Conservation (phyloP, 2,113 vertebrate species). For the Nothocercus julius region DNA sequence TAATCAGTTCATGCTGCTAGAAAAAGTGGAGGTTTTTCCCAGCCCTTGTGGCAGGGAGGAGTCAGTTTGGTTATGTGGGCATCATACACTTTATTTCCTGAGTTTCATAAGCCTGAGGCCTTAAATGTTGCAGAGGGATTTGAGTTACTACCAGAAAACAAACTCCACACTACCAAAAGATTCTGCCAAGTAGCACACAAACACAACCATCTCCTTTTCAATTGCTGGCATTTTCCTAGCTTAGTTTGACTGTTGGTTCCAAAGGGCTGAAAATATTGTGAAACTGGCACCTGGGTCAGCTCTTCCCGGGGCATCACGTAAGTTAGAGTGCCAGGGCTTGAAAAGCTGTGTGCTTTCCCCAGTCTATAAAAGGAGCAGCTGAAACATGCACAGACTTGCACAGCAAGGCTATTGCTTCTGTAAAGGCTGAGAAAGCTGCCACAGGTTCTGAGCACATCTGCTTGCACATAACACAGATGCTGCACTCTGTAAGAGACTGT, state of each 20-base stretch:
- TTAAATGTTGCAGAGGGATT: background rate
- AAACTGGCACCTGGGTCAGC: background rate
- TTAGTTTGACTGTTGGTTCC: background rate
- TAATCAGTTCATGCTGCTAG: background rate
- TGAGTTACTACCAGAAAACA: background rate
- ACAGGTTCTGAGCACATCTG: accelerated
- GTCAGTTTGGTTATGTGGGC: background rate
- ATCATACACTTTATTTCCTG: background rate
- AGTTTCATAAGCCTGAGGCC: background rate
- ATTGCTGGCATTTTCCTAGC: background rate
- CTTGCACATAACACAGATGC: background rate
- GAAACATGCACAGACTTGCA: background rate
- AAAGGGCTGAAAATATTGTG: background rate
- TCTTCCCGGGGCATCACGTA: background rate
- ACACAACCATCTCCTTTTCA: no score
- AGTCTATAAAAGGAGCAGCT: background rate
- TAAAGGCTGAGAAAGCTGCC: background rate
- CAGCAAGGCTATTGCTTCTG: background rate
- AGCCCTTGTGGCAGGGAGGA: background rate
- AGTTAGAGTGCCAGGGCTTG: no score
- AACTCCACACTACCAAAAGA: background rate
- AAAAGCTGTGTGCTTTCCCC: background rate
- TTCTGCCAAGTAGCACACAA: background rate
- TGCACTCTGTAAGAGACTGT: accelerated
- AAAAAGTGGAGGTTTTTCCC: background rate